A percentile compares a stretch with the other conserved stretches of the same genome.
These are phyloP conservation scores for Oconnorella tubifera DNA, from an alignment of 2,888 invertebrate species.

Conservation along the genomic window DNA sequence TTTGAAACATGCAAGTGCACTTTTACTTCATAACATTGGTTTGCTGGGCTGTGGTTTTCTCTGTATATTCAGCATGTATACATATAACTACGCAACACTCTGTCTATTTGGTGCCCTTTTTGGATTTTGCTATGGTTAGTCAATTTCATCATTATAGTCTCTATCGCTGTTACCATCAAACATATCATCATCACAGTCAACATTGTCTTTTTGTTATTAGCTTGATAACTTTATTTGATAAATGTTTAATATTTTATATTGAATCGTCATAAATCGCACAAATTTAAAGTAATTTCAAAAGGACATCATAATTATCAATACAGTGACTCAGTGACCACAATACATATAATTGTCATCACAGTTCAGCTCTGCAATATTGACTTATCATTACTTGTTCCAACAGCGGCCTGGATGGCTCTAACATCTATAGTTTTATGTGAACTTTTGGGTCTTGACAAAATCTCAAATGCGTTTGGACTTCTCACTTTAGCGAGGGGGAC, in stretches of 20 bases:
- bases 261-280: no score
- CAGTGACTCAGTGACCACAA: no score
- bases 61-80: constrained; percentile 79
- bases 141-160: not conserved
- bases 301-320: no score
- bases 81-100: constrained; percentile 71
- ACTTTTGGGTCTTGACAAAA: constrained; percentile 85
- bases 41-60: constrained; percentile 80
- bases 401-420: constrained; percentile 95
- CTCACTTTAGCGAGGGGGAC: constrained; percentile 91
- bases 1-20: constrained; percentile 70
- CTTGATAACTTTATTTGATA: no score
- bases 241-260: no score
- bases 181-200: no score
- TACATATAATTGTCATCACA: no score
- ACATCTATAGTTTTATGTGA: constrained; percentile 97
- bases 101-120: constrained; percentile 80
- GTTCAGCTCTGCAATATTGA: not conserved
- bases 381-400: not conserved
- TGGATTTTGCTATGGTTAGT: constrained; percentile 64
- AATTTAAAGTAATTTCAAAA: no score
- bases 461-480: constrained; percentile 95
- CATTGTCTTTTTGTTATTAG: no score
- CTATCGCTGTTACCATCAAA: no score
- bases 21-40: constrained; percentile 84